phyloP scores from a whole-genome alignment of 2,888 invertebrate genomes.

The Cacoxenus indagator region DNA sequence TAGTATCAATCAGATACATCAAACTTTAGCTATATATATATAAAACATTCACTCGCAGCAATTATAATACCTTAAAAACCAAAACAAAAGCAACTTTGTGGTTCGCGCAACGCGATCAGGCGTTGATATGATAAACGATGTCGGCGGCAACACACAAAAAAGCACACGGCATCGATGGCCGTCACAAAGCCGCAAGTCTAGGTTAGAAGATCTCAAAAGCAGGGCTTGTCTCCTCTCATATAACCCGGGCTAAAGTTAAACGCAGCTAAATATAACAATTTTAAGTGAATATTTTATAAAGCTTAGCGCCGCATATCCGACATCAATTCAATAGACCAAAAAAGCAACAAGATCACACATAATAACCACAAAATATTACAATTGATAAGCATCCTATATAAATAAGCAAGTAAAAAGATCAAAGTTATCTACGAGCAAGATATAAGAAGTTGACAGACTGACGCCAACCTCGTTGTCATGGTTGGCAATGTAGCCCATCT shows the following conservation, averaged over 20 bases:
- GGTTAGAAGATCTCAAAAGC: neutral
- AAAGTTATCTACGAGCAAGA: no score
- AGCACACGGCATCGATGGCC: constrained; percentile 8
- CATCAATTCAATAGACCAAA: neutral
- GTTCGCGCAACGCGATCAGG: neutral
- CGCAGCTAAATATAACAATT: neutral
- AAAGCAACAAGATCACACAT: constrained; percentile 1
- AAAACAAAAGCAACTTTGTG: neutral
- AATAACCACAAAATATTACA: constrained; percentile 17
- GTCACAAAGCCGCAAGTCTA: constrained; percentile 6
- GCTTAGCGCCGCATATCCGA: no score
- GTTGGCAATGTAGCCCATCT: constrained; percentile 32
- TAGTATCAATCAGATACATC: constrained; percentile 16
- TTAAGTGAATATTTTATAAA: neutral
- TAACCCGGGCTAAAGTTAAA: neutral
- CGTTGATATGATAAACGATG: constrained; percentile 4
- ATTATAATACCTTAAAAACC: constrained; percentile 1
- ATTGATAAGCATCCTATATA: neutral
- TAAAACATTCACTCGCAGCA: neutral
- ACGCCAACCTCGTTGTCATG: constrained; percentile 45
- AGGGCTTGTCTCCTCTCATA: neutral
- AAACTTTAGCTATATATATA: constrained; percentile 8
- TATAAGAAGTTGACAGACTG: constrained; percentile 46
- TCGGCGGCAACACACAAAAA: neutral
- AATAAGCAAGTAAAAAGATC: constrained; percentile 2